Conservation (phyloP, 2,113 vertebrate genomes). For the Blennius ocellaris region DNA sequence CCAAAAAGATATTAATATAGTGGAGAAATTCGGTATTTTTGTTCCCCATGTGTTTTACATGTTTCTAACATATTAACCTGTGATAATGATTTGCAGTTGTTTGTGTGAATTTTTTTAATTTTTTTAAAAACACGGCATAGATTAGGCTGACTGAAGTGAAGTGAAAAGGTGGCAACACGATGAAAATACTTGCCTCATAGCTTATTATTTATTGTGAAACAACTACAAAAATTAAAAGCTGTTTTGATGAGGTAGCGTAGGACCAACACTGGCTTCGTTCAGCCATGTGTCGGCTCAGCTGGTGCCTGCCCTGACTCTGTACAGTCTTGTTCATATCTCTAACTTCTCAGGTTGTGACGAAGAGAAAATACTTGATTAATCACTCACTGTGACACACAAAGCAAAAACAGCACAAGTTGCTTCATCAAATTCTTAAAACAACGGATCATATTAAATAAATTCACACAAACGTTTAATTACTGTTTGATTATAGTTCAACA, state of each 20-base stretch:
- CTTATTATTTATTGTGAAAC: too few relatives aligned
- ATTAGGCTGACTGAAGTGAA: too few relatives aligned
- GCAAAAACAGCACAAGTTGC: slow-evolving; percentile 41
- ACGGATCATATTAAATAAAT: not conserved
- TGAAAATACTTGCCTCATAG: too few relatives aligned
- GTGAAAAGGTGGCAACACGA: too few relatives aligned
- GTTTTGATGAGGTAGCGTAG: not conserved
- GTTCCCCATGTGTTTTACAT: too few relatives aligned
- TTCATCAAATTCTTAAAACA: slow-evolving; percentile 16
- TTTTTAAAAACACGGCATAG: too few relatives aligned
- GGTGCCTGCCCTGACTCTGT: slow-evolving; percentile 46
- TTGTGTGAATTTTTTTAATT: too few relatives aligned
- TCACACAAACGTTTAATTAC: not conserved
- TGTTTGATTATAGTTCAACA: not conserved
- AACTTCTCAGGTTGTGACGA: slow-evolving; percentile 65
- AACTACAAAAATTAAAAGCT: too few relatives aligned
- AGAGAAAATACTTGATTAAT: slow-evolving; percentile 44
- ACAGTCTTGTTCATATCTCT: slow-evolving; percentile 48
- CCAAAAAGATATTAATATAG: too few relatives aligned
- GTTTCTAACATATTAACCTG: too few relatives aligned
- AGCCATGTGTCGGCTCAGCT: slow-evolving; percentile 51
- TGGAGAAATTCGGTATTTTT: too few relatives aligned
- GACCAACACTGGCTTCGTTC: slow-evolving; percentile 55
- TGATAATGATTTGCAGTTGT: too few relatives aligned
- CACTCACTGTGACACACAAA: slow-evolving; percentile 49